Base-by-base conservation (phyloP, 2,888 invertebrate species). In the Acanthosepion pharaonis region DNA sequence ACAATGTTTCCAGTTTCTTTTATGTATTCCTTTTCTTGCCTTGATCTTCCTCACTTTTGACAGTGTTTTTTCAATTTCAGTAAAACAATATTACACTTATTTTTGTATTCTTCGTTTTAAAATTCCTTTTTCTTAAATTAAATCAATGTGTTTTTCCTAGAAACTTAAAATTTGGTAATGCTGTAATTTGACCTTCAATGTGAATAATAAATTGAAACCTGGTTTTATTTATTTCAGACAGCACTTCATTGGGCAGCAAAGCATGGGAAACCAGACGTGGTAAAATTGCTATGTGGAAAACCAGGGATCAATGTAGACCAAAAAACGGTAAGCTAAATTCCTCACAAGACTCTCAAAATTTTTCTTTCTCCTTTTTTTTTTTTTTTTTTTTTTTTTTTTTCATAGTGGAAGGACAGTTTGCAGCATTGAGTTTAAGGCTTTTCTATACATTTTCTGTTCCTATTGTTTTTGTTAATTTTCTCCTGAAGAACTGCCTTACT, bases 211-310 rank as follows among this genome's bases (percentile, higher is more conserved):
- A 15, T n/a, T 15, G 11, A 5, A 78, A 78, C n/a, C 4, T 78
- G n/a, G n/a, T 3, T 9, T 15, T 78, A 2, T 92, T 92, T 48
- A 49, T 92, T 96, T 20, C 98, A 99, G 99, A 99, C 99, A 96
- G 99, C 99, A 94, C 98, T 99, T 96, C 99, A 99, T 97, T 99
- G 99, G 99, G 99, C 99, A 95, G 99, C 99, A 95, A 99, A 99
- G 97, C 98, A 99, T 96, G 99, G 99, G 5, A 98, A 99, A 97
- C 98, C 98, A 97, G 98, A 99, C 97, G 98, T 99, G 96, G 98
- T 99, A 94, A 99, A 99, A 98, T 98, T 99, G 95, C 98, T 99
- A 96, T 99, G 99, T 51, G 99, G 99, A n/a, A 98, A 98, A 96
- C 98, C 98, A n/a, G 98, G 98, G 96, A 98, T 99, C 95, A 99